phyloP scores from a whole-genome alignment of 2,797 vertebrate species.

The Myripristis jacobus region DNA sequence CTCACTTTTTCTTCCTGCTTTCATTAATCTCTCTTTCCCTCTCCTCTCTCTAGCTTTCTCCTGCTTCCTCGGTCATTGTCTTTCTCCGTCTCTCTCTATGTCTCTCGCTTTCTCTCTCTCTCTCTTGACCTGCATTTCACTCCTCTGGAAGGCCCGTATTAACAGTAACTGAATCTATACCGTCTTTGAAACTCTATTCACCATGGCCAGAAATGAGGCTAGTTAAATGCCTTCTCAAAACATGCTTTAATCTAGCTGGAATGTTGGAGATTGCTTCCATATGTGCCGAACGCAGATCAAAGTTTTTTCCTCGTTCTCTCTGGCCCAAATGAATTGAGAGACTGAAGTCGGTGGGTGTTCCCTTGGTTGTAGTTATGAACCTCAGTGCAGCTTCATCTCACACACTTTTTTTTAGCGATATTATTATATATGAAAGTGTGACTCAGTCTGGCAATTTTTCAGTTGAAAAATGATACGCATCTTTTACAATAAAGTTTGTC shows the following conservation, averaged over 20 bases:
- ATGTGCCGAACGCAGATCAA: conserved; percentile 88
- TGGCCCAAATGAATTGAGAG: conserved; percentile 84
- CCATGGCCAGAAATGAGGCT: conserved; percentile 80
- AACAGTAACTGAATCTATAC: conserved; percentile 87
- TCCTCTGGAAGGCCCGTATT: conserved; percentile 79
- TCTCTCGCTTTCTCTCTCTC: conserved; percentile 28
- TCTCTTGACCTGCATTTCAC: conserved; percentile 86
- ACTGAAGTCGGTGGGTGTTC: conserved; percentile 83
- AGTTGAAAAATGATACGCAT: too few species aligned
- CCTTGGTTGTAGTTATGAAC: conserved; percentile 65
- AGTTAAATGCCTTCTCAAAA: conserved; percentile 87
- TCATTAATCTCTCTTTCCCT: conserved; percentile 28
- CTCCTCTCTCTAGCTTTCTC: conserved; percentile 9
- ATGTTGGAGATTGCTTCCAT: conserved; percentile 92
- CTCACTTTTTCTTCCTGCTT: conserved; percentile 28
- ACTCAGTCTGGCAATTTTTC: too few species aligned
- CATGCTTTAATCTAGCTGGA: conserved; percentile 89
- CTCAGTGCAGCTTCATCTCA: too few species aligned
- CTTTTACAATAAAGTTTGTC: too few species aligned
- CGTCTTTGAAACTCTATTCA: conserved; percentile 89
- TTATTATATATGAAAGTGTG: too few species aligned
- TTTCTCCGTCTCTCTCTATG: conserved; percentile 2
- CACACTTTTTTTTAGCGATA: too few species aligned
- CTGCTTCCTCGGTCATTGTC: neutral
- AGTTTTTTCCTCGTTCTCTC: conserved; percentile 85